Percentiles rank a stretch among this genome's conserved stretches.
phyloP scores from a whole-genome alignment of 2,113 vertebrate species.

The Opisthocomus hoazin region DNA sequence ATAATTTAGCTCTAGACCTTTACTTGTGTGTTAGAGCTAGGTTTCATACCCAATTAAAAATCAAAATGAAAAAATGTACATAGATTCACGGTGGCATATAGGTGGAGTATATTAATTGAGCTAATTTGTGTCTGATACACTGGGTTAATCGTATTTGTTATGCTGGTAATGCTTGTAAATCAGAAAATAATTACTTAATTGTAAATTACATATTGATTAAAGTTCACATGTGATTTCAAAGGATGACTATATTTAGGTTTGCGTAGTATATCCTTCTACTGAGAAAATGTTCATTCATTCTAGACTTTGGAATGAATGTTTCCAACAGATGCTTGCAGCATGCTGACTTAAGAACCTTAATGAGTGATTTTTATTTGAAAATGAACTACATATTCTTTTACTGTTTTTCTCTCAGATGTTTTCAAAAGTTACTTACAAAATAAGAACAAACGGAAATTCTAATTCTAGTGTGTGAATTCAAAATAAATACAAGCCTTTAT shows the following conservation, averaged over 20 bases:
- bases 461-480: background rate
- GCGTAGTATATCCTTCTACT: background rate
- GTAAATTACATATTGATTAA: constrained; percentile 66
- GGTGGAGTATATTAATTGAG: constrained; percentile 52
- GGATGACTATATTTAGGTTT: constrained; percentile 23
- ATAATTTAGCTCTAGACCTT: background rate
- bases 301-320: background rate
- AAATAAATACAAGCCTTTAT: background rate
- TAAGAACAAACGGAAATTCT: background rate
- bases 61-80: constrained; percentile 36
- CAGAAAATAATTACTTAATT: constrained; percentile 67
- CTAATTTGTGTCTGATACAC: constrained; percentile 52
- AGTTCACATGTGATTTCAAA: constrained; percentile 3
- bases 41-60: constrained; percentile 53
- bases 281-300: background rate
- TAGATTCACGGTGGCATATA: constrained; percentile 12
- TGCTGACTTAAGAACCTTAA: background rate
- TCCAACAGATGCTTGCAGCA: background rate
- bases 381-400: background rate
- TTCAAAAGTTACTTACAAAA: background rate
- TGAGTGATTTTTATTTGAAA: background rate
- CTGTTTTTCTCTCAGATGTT: background rate
- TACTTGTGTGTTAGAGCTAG: background rate
- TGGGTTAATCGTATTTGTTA: constrained; percentile 66
- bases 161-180: constrained; percentile 60